A percentile compares a stretch with the other conserved stretches of the same genome.
Evolutionary conservation across 2,888 invertebrate genomes (phyloP).

Genomic region (Tenodera sinensis): DNA sequence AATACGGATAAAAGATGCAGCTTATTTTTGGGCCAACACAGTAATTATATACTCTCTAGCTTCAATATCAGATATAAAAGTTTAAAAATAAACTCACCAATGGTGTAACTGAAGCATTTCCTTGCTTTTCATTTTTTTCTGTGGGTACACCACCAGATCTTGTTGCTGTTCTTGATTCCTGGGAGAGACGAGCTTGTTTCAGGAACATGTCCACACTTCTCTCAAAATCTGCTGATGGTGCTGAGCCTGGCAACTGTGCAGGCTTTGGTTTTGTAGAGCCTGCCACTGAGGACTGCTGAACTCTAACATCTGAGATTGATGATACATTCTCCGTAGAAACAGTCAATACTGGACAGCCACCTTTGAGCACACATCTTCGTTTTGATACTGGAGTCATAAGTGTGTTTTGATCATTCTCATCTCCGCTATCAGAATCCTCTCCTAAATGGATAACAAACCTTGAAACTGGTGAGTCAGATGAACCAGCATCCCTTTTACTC

Average conservation of each 20-base stretch:
- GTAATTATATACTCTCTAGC: no score
- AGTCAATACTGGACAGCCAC: not conserved
- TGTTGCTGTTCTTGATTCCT: conserved; percentile 9
- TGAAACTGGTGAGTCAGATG: not conserved
- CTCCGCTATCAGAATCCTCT: conserved; percentile 15
- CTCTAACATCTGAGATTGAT: not conserved
- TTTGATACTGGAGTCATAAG: not conserved
- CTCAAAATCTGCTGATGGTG: conserved; percentile 41
- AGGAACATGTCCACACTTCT: conserved; percentile 43
- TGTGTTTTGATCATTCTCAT: not conserved
- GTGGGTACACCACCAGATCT: conserved; percentile 19
- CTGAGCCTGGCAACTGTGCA: not conserved
- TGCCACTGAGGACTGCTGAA: not conserved
- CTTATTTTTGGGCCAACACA: no score
- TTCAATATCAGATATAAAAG: no score
- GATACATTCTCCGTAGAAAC: not conserved
- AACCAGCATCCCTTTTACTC: not conserved
- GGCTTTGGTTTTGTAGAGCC: not conserved
- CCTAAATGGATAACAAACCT: conserved; percentile 18
- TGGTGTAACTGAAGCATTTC: conserved; percentile 28
- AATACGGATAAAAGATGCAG: no score
- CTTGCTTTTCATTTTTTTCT: not conserved
- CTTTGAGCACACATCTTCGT: conserved; percentile 8
- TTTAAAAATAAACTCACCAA: conserved; percentile 31
- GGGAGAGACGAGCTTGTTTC: conserved; percentile 37